Conservation (phyloP, 2,113 vertebrate genomes). For the Hyaena hyaena region DNA sequence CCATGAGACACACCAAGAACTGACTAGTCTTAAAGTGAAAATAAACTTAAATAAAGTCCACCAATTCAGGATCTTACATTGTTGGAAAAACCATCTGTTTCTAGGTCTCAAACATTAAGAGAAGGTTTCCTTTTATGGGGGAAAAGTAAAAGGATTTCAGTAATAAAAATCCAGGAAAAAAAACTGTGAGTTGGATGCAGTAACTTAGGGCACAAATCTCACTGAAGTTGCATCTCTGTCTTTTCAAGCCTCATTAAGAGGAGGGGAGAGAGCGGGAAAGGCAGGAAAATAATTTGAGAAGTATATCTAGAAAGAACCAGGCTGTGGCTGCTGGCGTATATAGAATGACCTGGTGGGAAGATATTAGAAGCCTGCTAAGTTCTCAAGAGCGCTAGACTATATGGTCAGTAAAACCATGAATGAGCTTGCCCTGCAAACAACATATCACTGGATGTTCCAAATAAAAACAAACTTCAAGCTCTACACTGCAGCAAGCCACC, state of each 20-base stretch:
- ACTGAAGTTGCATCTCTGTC: background rate
- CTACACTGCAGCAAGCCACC: background rate
- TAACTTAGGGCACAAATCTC: background rate
- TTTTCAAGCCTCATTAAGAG: background rate
- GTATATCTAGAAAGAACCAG: background rate
- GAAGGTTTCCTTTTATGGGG: background rate
- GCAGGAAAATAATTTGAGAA: background rate
- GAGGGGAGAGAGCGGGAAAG: background rate
- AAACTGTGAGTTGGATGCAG: background rate
- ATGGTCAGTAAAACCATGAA: background rate
- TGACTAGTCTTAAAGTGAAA: background rate
- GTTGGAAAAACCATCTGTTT: background rate
- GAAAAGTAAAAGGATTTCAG: background rate
- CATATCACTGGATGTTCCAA: background rate
- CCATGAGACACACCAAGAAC: background rate
- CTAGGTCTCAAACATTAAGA: background rate
- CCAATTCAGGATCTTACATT: background rate
- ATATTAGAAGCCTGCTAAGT: background rate
- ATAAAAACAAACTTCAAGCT: background rate
- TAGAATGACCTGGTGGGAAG: background rate
- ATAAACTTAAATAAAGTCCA: background rate
- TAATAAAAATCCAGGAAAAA: background rate
- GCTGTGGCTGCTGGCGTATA: background rate
- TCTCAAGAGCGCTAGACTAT: background rate
- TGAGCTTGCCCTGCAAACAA: background rate